A percentile compares a stretch with the other conserved stretches of the same genome.
Evolutionary conservation across 1,140 invertebrate species (phyloP).

Genomic region (Bombus cullumanus): DNA sequence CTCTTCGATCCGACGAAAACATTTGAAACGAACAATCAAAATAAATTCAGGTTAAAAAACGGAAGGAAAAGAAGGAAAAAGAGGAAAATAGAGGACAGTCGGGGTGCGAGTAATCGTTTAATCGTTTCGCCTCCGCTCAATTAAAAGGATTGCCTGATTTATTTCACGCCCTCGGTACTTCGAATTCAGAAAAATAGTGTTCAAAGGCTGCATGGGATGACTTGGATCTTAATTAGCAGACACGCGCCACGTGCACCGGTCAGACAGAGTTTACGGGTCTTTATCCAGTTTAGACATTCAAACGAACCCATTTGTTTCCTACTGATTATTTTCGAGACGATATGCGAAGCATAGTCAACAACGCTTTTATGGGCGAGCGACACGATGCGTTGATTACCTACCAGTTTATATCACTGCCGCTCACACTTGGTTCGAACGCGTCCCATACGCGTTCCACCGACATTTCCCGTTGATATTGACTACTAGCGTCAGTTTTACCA

Average conservation of each 20-base stretch:
- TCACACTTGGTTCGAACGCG: slow-evolving; percentile 3
- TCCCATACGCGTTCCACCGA: not conserved
- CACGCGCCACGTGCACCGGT: not conserved
- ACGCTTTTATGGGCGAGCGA: slow-evolving; percentile 11
- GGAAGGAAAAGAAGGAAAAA: too few species aligned
- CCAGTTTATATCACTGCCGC: slow-evolving; percentile 17
- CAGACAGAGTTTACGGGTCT: slow-evolving; percentile 14
- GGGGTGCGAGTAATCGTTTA: slow-evolving; percentile 31
- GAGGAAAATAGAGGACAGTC: too few species aligned
- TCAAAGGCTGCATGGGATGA: not conserved
- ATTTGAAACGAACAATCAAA: slow-evolving; percentile 25
- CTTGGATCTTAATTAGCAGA: slow-evolving; percentile 30
- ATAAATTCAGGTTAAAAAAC: slow-evolving; percentile 3
- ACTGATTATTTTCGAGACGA: slow-evolving; percentile 36
- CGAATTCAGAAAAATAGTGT: not conserved
- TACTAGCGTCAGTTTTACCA: slow-evolving; percentile 3
- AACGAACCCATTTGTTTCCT: slow-evolving; percentile 28
- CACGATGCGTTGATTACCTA: slow-evolving; percentile 24
- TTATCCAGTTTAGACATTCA: slow-evolving; percentile 26
- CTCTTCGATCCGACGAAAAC: not conserved
- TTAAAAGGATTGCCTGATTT: slow-evolving; percentile 43
- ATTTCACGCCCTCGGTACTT: slow-evolving; percentile 10
- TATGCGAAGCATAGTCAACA: slow-evolving; percentile 8
- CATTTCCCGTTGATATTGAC: not conserved
- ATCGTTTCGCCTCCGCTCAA: slow-evolving; percentile 13